Percentiles rank a stretch among this genome's conserved stretches.
These are phyloP conservation scores for Mesopsocus fuscifrons DNA, from an alignment of 2,888 invertebrate genomes.

Conservation along the genomic window DNA sequence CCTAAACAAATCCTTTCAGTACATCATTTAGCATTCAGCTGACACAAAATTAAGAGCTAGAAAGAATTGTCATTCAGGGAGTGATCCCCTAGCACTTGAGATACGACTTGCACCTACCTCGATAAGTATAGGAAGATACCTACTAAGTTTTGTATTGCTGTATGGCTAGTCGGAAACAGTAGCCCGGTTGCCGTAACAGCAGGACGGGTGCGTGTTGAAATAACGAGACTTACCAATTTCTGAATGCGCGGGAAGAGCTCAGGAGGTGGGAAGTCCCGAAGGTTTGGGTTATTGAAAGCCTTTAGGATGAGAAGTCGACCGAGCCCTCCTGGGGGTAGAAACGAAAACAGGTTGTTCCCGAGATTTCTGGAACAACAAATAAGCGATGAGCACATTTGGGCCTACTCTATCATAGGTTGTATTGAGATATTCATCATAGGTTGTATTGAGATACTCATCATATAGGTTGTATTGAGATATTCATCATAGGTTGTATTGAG, in stretches of 20 bases:
- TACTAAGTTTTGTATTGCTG: no score
- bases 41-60: no score
- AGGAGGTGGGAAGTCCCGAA: constrained; percentile 73
- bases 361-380: constrained; percentile 46
- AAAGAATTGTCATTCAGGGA: constrained; percentile 5
- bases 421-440: no score
- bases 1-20: constrained; percentile 29
- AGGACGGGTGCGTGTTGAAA: no score
- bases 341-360: constrained; percentile 72
- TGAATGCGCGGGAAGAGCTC: constrained; percentile 69
- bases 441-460: no score
- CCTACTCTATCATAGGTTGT: no score
- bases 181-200: no score
- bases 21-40: constrained; percentile 1
- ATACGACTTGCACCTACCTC: not conserved
- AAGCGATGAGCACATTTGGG: no score
- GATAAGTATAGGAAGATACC: no score
- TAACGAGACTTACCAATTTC: constrained; percentile 22
- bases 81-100: not conserved
- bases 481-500: no score
- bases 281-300: constrained; percentile 77
- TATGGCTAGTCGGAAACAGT: no score
- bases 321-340: constrained; percentile 64
- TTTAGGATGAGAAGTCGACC: constrained; percentile 65
- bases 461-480: no score